Percentiles rank a stretch among this genome's conserved stretches.
Conservation (phyloP, 1,140 invertebrate genomes). For the Drosophila virilis region DNA sequence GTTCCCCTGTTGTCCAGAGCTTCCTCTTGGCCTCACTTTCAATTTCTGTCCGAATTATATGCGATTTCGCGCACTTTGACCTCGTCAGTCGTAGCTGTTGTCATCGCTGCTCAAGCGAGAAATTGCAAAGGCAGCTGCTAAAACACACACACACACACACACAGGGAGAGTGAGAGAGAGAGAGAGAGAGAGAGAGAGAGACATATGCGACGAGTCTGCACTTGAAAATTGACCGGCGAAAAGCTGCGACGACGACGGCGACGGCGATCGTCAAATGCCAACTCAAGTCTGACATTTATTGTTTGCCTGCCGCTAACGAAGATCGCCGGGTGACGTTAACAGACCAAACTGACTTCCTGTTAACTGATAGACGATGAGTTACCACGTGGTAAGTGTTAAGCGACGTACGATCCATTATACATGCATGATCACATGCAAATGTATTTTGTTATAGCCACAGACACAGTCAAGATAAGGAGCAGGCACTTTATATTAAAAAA, state of each 20-base stretch:
- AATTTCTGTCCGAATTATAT: slow-evolving; percentile 53
- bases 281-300: slow-evolving; percentile 46
- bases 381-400: background rate
- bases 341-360: background rate
- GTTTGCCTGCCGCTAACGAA: slow-evolving; percentile 32
- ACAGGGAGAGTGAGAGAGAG: background rate
- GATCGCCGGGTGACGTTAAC: slow-evolving; percentile 39
- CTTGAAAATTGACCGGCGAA: slow-evolving; percentile 52
- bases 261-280: slow-evolving; percentile 46
- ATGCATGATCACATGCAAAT: background rate
- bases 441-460: no score
- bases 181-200: background rate
- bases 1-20: slow-evolving; percentile 41
- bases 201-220: slow-evolving; percentile 12
- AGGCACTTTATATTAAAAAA: no score
- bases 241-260: slow-evolving; percentile 33
- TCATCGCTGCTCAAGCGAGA: slow-evolving; percentile 65
- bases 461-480: no score
- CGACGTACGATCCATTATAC: no score
- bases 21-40: slow-evolving; percentile 57
- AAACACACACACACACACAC: slow-evolving; percentile 16
- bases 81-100: slow-evolving; percentile 40
- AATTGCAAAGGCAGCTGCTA: slow-evolving; percentile 70
- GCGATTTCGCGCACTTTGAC: slow-evolving; percentile 60
- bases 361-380: slow-evolving; percentile 8